Conservation (phyloP, 2,797 vertebrate genomes). For the Prunella strophiata region DNA sequence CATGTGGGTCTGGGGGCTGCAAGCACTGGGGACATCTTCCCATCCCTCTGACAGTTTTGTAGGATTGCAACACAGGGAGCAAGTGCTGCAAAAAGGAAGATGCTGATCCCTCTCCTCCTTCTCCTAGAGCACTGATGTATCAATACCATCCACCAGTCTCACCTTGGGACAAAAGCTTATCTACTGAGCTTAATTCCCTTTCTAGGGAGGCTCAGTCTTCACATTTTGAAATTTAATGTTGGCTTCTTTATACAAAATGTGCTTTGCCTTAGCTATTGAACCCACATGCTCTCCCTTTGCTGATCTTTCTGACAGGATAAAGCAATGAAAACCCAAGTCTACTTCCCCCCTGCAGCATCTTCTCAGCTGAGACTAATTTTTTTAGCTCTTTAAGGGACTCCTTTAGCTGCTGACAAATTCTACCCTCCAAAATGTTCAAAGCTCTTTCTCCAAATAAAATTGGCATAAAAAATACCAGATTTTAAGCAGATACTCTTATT, state of each 20-base stretch:
- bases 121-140: background rate
- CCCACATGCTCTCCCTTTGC: background rate
- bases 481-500: background rate
- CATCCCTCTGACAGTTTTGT: background rate
- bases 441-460: background rate
- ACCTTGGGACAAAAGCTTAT: background rate
- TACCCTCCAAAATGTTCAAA: background rate
- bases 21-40: background rate
- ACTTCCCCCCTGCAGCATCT: background rate
- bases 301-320: background rate
- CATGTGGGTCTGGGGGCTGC: background rate
- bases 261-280: background rate
- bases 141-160: background rate
- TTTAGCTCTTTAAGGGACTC: background rate
- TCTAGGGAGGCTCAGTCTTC: background rate
- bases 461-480: background rate
- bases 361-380: background rate
- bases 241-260: background rate
- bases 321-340: background rate
- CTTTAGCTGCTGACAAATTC: background rate
- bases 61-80: background rate
- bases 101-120: background rate
- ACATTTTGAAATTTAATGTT: background rate
- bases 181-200: background rate
- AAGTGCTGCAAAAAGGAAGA: background rate